Conservation (phyloP, 2,113 vertebrate species). For the Tringa solitaria region DNA sequence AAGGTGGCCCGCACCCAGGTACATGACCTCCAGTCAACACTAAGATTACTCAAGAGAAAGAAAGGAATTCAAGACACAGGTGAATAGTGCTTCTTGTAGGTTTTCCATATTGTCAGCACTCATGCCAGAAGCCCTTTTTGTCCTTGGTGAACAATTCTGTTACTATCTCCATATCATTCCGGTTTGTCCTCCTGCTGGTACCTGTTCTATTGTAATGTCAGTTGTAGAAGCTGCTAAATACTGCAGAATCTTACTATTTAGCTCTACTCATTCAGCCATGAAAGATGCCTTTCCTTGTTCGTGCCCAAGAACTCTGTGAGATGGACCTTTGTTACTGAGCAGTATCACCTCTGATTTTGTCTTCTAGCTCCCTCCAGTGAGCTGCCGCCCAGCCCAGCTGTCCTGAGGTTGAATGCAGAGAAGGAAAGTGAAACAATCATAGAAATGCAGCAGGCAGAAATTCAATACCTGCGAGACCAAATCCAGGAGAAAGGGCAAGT, state of each 20-base stretch:
- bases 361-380: constrained; percentile 46
- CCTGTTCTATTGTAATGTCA: not conserved
- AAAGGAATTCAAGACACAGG: constrained; percentile 58
- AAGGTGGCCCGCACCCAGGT: constrained; percentile 63
- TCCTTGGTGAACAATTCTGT: not conserved
- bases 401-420: constrained; percentile 69
- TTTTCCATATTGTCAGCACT: not conserved
- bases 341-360: not conserved
- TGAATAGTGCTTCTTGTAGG: constrained; percentile 28
- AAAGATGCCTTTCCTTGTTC: not conserved
- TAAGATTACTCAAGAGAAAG: constrained; percentile 68
- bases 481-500: constrained; percentile 63
- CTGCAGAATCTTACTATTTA: not conserved
- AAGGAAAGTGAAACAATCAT: constrained; percentile 79
- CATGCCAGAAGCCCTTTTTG: not conserved
- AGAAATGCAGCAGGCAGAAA: constrained; percentile 81
- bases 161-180: not conserved
- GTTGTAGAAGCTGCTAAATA: not conserved
- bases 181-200: not conserved
- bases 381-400: not conserved
- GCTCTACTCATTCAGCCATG: not conserved
- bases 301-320: not conserved
- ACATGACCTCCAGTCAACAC: constrained; percentile 61
- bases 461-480: constrained; percentile 74
- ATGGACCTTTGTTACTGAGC: not conserved